Conservation (phyloP, 1,140 invertebrate genomes). For the Temnothorax nylanderi region DNA sequence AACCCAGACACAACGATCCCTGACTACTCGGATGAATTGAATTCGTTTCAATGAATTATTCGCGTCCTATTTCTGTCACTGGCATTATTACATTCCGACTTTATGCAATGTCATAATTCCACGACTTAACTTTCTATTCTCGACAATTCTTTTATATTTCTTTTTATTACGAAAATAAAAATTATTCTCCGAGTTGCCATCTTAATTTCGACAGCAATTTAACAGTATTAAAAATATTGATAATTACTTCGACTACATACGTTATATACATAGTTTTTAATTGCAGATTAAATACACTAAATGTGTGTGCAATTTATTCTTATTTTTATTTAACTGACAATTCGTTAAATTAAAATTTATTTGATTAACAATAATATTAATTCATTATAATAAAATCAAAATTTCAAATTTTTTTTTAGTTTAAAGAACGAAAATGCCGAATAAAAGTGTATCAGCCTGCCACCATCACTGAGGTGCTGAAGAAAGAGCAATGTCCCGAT, state of each 20-base stretch:
- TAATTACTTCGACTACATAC: not conserved
- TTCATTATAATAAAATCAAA: not conserved
- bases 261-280: not conserved
- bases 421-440: constrained; percentile 82
- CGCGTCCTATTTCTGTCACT: constrained; percentile 46
- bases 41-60: constrained; percentile 63
- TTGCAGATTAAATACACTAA: not conserved
- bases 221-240: not conserved
- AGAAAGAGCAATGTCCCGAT: constrained; percentile 79
- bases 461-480: constrained; percentile 77
- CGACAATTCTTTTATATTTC: not conserved
- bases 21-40: constrained; percentile 49
- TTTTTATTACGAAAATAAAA: not conserved
- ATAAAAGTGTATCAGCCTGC: constrained; percentile 79
- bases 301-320: not conserved
- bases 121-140: not conserved
- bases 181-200: not conserved
- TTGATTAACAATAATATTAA: not conserved
- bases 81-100: constrained; percentile 6
- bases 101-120: constrained; percentile 13
- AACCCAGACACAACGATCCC: constrained; percentile 64
- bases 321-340: not conserved
- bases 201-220: not conserved
- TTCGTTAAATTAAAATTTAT: not conserved
- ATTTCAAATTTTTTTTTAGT: constrained; percentile 75